These are phyloP conservation scores for Thinocorus orbignyianus DNA, from an alignment of 2,113 vertebrate genomes.

Conservation along the genomic window DNA sequence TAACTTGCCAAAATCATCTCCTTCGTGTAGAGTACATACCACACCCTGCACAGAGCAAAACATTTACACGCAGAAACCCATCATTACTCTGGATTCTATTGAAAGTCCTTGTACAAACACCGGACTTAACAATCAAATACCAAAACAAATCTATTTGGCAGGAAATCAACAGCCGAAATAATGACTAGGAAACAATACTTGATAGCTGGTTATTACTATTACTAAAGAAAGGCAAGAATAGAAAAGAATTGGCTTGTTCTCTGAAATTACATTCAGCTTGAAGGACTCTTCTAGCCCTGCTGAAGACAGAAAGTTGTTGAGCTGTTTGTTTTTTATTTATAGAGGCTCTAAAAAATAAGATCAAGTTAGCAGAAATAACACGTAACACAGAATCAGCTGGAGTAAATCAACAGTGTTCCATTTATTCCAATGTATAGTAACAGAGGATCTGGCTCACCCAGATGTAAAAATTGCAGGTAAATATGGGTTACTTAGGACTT, in stretches of 20 bases:
- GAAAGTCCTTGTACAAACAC: slow-evolving; percentile 53
- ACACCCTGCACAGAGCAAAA: slow-evolving; percentile 85
- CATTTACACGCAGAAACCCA: slow-evolving; percentile 54
- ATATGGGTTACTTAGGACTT: not conserved
- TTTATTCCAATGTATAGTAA: not conserved
- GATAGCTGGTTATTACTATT: slow-evolving; percentile 63
- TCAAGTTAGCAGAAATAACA: not conserved
- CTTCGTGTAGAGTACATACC: slow-evolving; percentile 94
- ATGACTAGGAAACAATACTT: slow-evolving; percentile 61
- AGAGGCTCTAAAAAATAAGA: not conserved
- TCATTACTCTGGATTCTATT: slow-evolving; percentile 58
- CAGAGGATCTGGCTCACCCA: not conserved
- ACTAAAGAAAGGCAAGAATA: slow-evolving; percentile 54
- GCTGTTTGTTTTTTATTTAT: not conserved
- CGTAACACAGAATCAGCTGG: not conserved
- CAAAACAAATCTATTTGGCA: slow-evolving; percentile 66
- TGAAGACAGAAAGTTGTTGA: slow-evolving; percentile 8
- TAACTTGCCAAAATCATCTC: slow-evolving; percentile 98
- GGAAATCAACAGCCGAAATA: slow-evolving; percentile 63
- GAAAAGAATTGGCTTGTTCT: slow-evolving; percentile 54
- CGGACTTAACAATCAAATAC: slow-evolving; percentile 57
- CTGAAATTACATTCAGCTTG: slow-evolving; percentile 39
- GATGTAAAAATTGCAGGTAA: not conserved
- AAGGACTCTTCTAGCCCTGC: slow-evolving; percentile 6
- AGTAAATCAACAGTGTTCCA: not conserved